These are phyloP conservation scores for Caenorhabditis zanzibari DNA, from an alignment of 2,888 invertebrate genomes.

Conservation along the genomic window DNA sequence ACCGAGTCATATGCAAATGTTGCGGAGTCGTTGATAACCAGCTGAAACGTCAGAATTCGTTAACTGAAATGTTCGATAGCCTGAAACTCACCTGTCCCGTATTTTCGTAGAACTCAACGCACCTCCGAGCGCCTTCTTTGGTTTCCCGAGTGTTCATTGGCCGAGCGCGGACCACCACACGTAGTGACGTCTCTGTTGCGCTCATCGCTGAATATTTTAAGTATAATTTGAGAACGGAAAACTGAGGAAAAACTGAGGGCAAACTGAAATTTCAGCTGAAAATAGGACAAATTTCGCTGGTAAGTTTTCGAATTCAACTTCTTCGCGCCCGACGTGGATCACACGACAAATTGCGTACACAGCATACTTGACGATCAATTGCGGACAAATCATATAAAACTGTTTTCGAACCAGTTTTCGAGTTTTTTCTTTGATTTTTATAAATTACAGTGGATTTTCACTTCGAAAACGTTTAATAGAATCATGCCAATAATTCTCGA, in stretches of 20 bases:
- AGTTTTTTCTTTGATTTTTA: no score
- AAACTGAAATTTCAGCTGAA: neutral
- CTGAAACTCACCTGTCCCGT: slow-evolving; percentile 34
- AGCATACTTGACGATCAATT: neutral
- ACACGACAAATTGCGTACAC: neutral
- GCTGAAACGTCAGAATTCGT: slow-evolving; percentile 26
- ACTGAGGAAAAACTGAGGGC: neutral
- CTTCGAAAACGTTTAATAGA: no score
- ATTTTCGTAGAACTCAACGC: slow-evolving; percentile 59
- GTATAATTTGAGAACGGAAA: neutral
- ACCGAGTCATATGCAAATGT: slow-evolving; percentile 95
- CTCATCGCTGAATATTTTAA: slow-evolving; percentile 21
- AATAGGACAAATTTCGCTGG: neutral
- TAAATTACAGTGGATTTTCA: no score
- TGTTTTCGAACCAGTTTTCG: no score
- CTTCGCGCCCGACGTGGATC: slow-evolving; percentile 12
- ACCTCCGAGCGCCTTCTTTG: slow-evolving; percentile 57
- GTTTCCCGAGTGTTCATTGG: slow-evolving; percentile 64
- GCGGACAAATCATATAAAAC: neutral
- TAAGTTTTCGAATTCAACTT: slow-evolving; percentile 12
- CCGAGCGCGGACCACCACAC: slow-evolving; percentile 64
- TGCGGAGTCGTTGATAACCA: slow-evolving; percentile 68
- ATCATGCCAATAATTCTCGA: no score
- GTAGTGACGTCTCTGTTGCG: slow-evolving; percentile 52
- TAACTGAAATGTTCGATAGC: no score